Percentiles rank a stretch among this genome's conserved stretches.
These are phyloP conservation scores for Drosophila flavopinicola DNA, from an alignment of 2,888 invertebrate species.

Conservation along the genomic window DNA sequence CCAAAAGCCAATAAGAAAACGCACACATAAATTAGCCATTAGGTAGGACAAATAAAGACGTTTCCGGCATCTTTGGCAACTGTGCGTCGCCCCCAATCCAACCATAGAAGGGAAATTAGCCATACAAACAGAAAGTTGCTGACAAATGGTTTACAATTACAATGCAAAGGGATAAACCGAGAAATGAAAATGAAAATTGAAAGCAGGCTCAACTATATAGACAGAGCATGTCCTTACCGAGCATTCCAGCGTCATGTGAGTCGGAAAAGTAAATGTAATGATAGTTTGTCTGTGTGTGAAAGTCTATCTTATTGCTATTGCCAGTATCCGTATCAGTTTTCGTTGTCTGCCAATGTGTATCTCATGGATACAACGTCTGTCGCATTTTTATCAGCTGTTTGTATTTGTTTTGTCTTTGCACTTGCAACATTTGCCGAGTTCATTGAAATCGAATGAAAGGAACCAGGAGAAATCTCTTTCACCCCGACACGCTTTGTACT, in stretches of 20 bases:
- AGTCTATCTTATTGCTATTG: slow-evolving; percentile 4
- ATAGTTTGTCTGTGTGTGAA: slow-evolving; percentile 36
- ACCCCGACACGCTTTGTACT: slow-evolving; percentile 69
- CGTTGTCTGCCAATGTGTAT: slow-evolving; percentile 35
- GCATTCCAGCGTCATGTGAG: slow-evolving; percentile 42
- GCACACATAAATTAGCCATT: slow-evolving; percentile 55
- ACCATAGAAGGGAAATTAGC: slow-evolving; percentile 56
- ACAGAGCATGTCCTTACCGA: slow-evolving; percentile 45
- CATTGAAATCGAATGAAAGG: slow-evolving; percentile 77
- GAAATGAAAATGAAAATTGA: slow-evolving; percentile 38
- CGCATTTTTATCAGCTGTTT: slow-evolving; percentile 75
- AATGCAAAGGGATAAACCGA: slow-evolving; percentile 51
- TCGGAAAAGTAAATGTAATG: slow-evolving; percentile 50
- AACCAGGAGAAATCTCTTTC: slow-evolving; percentile 61
- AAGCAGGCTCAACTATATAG: slow-evolving; percentile 13
- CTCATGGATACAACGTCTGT: slow-evolving; percentile 37
- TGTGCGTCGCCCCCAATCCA: slow-evolving; percentile 2
- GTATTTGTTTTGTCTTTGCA: slow-evolving; percentile 71
- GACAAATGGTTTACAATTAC: slow-evolving; percentile 80
- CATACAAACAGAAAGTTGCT: slow-evolving; percentile 66
- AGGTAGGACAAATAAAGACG: slow-evolving; percentile 69
- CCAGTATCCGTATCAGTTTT: slow-evolving; percentile 17
- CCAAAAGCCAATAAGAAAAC: slow-evolving; percentile 64
- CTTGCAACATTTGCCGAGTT: slow-evolving; percentile 75
- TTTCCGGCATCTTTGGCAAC: slow-evolving; percentile 66